phyloP scores from a whole-genome alignment of 2,888 invertebrate species.

The Erebia ligea region DNA sequence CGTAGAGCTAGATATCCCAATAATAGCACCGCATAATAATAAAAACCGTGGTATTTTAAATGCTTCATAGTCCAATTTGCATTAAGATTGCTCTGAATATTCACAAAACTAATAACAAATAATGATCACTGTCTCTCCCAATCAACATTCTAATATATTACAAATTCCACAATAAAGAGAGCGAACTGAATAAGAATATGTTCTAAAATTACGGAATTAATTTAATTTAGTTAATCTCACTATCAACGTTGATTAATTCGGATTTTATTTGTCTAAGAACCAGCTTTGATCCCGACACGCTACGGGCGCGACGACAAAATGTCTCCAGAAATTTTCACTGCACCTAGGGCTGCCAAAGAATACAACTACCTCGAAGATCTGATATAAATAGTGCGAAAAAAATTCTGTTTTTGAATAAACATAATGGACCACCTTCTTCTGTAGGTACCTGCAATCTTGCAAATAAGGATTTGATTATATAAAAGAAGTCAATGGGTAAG shows the following conservation, averaged over 20 bases:
- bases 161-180: conserved; percentile 18
- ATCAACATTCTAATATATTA: conserved; percentile 4
- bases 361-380: no score
- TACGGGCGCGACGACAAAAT: conserved; percentile 67
- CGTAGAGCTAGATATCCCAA: background rate
- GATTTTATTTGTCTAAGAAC: conserved; percentile 80
- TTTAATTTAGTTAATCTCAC: conserved; percentile 52
- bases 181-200: conserved; percentile 3
- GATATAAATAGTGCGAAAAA: no score
- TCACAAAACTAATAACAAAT: conserved; percentile 7
- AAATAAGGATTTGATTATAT: no score
- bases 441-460: no score
- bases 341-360: conserved; percentile 14
- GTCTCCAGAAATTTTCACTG: conserved; percentile 70
- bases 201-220: conserved; percentile 30
- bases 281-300: conserved; percentile 80
- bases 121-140: conserved; percentile 1
- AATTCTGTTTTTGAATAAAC: no score
- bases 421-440: no score
- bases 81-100: conserved; percentile 14
- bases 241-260: conserved; percentile 74
- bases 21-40: background rate
- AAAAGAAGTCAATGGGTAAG: no score
- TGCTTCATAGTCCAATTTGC: background rate
- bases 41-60: background rate